Conservation (phyloP, 1,140 invertebrate species). For the Melipona quadrifasciata region DNA sequence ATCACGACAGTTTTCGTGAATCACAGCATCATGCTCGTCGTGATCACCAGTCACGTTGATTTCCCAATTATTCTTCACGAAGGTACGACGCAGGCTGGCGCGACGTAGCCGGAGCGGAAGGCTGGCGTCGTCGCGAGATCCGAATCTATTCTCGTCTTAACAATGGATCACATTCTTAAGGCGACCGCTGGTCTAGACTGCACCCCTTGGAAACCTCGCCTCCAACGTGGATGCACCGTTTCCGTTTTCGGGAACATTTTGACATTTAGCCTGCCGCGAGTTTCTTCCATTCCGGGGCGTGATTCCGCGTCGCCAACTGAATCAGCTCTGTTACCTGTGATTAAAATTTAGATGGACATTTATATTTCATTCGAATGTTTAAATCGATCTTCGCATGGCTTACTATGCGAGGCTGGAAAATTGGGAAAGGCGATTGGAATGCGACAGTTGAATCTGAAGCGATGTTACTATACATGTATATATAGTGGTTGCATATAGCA, state of each 20-base stretch:
- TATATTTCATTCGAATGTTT: neutral
- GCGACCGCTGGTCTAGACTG: slow-evolving; percentile 29
- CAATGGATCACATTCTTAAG: slow-evolving; percentile 77
- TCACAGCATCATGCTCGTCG: neutral
- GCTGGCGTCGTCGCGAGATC: slow-evolving; percentile 60
- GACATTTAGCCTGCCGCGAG: too few relatives aligned
- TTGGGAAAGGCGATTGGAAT: neutral
- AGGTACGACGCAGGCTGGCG: neutral
- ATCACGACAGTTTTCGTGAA: neutral
- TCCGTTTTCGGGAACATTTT: too few relatives aligned
- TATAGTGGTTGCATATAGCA: neutral
- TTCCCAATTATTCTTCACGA: neutral
- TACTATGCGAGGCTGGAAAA: too few relatives aligned
- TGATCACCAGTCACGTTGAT: too few relatives aligned
- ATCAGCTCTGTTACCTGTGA: neutral
- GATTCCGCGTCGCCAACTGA: neutral
- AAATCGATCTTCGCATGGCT: neutral
- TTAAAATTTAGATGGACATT: neutral
- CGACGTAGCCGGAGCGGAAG: slow-evolving; percentile 8
- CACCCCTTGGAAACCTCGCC: neutral
- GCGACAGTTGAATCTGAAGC: neutral
- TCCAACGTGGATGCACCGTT: neutral
- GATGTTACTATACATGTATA: neutral
- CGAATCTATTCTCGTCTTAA: slow-evolving; percentile 76
- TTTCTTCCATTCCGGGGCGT: neutral